These are phyloP conservation scores for Athrips mouffetella DNA, from an alignment of 2,888 invertebrate species.

Conservation along the genomic window DNA sequence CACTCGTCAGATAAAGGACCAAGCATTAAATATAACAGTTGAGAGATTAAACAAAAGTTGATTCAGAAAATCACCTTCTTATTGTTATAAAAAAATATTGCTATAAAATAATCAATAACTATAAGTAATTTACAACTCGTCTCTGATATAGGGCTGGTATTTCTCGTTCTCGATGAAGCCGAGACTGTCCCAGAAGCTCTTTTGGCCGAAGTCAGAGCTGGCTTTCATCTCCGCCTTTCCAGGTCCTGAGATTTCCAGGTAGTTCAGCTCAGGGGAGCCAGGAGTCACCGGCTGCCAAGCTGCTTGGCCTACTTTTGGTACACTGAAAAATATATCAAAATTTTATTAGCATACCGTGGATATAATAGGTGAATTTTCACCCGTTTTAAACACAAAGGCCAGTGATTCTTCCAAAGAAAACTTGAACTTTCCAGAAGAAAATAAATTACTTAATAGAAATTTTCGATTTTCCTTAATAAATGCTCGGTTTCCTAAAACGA, in stretches of 20 bases:
- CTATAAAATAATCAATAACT: background rate
- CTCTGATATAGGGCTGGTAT: constrained; percentile 45
- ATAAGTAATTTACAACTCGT: constrained; percentile 53
- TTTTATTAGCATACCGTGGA: background rate
- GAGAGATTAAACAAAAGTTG: no score
- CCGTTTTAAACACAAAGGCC: background rate
- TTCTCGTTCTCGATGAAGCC: constrained; percentile 79
- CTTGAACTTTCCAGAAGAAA: no score
- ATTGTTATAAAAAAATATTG: background rate
- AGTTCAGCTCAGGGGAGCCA: constrained; percentile 59
- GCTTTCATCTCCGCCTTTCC: constrained; percentile 58
- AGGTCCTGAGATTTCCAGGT: constrained; percentile 74
- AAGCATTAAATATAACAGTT: no score
- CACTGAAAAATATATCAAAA: constrained; percentile 40
- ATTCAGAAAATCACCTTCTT: no score
- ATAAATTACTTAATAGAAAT: background rate
- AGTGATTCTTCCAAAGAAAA: no score
- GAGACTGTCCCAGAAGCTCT: constrained; percentile 80
- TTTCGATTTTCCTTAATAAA: no score
- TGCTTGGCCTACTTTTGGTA: constrained; percentile 51
- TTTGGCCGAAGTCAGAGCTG: constrained; percentile 72
- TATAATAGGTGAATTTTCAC: background rate
- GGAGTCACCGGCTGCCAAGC: constrained; percentile 72
- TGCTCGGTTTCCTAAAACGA: no score
- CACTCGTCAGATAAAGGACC: no score